These are phyloP conservation scores for Drosophila parvula DNA, from an alignment of 1,140 invertebrate genomes.

Conservation along the genomic window DNA sequence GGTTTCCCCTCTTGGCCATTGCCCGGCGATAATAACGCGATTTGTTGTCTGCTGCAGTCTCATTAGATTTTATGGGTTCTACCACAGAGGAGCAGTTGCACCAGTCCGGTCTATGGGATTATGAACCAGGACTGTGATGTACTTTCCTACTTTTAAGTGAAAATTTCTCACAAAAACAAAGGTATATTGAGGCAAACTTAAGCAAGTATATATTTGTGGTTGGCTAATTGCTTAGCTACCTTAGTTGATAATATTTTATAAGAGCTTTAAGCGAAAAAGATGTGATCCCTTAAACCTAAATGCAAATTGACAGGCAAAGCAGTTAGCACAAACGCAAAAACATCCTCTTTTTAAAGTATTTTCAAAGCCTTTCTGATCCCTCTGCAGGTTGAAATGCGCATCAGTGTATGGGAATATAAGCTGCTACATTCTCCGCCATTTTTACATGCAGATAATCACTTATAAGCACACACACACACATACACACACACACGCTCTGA, in stretches of 20 bases:
- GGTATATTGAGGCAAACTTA: neutral
- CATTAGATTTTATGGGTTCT: constrained; percentile 72
- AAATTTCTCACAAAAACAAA: neutral
- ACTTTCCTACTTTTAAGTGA: neutral
- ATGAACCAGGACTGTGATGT: neutral
- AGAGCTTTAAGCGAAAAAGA: neutral
- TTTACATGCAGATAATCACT: constrained; percentile 74
- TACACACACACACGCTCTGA: constrained; percentile 1
- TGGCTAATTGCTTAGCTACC: neutral
- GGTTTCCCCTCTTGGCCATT: constrained; percentile 49
- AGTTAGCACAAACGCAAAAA: neutral
- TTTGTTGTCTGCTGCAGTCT: constrained; percentile 79
- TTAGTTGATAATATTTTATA: neutral
- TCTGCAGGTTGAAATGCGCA: constrained; percentile 23
- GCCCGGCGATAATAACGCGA: constrained; percentile 69
- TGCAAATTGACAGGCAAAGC: neutral
- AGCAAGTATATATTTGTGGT: neutral
- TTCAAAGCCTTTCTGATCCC: constrained; percentile 9
- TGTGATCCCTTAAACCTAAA: neutral
- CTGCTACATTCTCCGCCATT: constrained; percentile 31
- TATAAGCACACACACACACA: constrained; percentile 31
- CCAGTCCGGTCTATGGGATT: neutral
- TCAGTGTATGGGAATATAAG: constrained; percentile 20
- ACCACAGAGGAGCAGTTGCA: constrained; percentile 27
- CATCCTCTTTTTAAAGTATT: neutral